Evolutionary conservation across 2,888 invertebrate genomes (phyloP).

Genomic region (Alloplasta piceator): DNA sequence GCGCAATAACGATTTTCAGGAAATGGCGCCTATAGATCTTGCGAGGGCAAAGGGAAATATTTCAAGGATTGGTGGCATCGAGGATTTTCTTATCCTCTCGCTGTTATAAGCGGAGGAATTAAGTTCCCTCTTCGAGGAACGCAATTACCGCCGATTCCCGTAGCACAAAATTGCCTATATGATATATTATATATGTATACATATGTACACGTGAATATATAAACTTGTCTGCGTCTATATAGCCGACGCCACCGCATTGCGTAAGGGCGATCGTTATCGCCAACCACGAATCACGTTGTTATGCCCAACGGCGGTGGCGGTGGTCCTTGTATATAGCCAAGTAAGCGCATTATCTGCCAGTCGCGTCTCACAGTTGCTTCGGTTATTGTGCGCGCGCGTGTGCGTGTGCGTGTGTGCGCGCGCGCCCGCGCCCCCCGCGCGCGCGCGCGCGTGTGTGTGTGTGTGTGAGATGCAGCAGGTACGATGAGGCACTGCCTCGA

Average conservation of each 20-base stretch:
- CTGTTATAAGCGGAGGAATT: neutral
- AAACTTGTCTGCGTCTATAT: neutral
- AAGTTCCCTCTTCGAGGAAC: constrained; percentile 44
- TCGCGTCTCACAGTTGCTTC: constrained; percentile 1
- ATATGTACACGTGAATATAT: too few relatives aligned
- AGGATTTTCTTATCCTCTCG: constrained; percentile 21
- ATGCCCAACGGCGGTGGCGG: constrained; percentile 42
- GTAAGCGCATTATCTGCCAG: constrained; percentile 21
- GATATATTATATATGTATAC: too few relatives aligned
- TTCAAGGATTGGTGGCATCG: neutral
- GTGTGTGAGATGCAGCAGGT: constrained; percentile 17
- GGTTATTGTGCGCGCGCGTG: neutral
- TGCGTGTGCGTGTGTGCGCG: neutral
- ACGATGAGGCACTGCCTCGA: constrained; percentile 40
- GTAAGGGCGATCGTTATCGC: constrained; percentile 73
- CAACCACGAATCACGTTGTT: constrained; percentile 72
- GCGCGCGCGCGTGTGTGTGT: neutral
- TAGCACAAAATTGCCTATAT: constrained; percentile 33
- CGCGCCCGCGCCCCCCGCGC: neutral
- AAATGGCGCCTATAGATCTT: too few relatives aligned
- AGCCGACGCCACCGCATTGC: constrained; percentile 43
- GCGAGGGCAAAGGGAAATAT: neutral
- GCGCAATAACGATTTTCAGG: too few relatives aligned
- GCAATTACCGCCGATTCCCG: constrained; percentile 51
- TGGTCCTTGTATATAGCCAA: constrained; percentile 26